Conservation (phyloP, 2,113 vertebrate genomes). For the Argyrosomus japonicus region DNA sequence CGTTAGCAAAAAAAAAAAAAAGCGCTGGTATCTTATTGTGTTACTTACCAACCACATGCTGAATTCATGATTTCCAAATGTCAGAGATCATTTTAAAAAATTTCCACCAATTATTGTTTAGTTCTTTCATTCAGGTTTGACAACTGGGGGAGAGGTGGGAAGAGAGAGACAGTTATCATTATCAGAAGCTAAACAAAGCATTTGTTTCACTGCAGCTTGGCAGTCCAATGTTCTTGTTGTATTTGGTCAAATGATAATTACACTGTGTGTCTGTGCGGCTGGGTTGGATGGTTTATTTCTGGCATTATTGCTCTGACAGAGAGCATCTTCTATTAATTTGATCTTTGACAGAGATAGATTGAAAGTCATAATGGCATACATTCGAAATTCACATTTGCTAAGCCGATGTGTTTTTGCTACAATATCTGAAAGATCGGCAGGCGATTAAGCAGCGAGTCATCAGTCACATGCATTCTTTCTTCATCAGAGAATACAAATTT, state of each 20-base stretch:
- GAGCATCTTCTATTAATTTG: conserved; percentile 35
- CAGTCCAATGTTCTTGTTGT: conserved; percentile 18
- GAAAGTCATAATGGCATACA: conserved; percentile 26
- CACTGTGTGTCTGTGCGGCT: conserved; percentile 13
- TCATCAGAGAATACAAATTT: conserved; percentile 22
- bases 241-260: conserved; percentile 55
- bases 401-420: conserved; percentile 16
- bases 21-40: neutral
- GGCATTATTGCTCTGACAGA: conserved; percentile 19
- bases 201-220: neutral
- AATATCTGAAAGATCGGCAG: conserved; percentile 27
- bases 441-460: conserved; percentile 16
- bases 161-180: neutral
- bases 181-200: neutral
- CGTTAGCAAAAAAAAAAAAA: too few species aligned
- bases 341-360: conserved; percentile 66
- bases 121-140: neutral
- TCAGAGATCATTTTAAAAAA: conserved; percentile 3
- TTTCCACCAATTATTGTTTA: neutral
- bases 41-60: neutral
- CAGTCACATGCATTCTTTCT: neutral
- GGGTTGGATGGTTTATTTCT: conserved; percentile 24
- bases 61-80: neutral
- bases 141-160: neutral
- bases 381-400: conserved; percentile 36